Evolutionary conservation across 1,140 invertebrate genomes (phyloP).

Genomic region (Drosophila ananassae): DNA sequence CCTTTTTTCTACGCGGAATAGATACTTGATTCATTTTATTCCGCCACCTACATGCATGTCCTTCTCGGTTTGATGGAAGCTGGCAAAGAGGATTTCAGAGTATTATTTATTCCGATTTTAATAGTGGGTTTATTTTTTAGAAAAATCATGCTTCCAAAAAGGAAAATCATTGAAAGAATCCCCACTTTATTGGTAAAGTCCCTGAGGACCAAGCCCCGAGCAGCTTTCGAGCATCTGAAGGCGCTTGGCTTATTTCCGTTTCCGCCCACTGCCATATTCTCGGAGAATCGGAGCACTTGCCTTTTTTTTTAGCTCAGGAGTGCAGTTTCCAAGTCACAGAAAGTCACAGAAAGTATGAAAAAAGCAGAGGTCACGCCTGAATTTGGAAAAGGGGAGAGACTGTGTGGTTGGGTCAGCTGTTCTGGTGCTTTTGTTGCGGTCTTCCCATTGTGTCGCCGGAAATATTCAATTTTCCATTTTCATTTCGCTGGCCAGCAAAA

Average conservation of each 20-base stretch:
- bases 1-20: slow-evolving; percentile 29
- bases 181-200: slow-evolving; percentile 14
- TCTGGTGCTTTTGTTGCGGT: slow-evolving; percentile 39
- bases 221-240: slow-evolving; percentile 53
- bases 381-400: neutral
- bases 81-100: neutral
- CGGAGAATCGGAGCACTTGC: neutral
- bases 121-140: neutral
- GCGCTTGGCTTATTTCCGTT: slow-evolving; percentile 73
- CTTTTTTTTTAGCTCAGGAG: slow-evolving; percentile 25
- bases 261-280: slow-evolving; percentile 62
- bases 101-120: neutral
- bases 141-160: neutral
- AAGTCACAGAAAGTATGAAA: slow-evolving; percentile 16
- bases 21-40: slow-evolving; percentile 8
- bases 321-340: slow-evolving; percentile 54
- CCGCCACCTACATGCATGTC: neutral
- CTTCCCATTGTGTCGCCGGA: slow-evolving; percentile 73
- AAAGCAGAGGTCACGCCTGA: slow-evolving; percentile 14
- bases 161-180: no score
- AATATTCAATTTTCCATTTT: slow-evolving; percentile 81
- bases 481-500: slow-evolving; percentile 68
- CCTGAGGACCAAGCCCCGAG: slow-evolving; percentile 18
- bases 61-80: neutral
- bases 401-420: slow-evolving; percentile 38